Evolutionary conservation across 2,113 vertebrate genomes (phyloP).

Genomic region (Hassar affinis): DNA sequence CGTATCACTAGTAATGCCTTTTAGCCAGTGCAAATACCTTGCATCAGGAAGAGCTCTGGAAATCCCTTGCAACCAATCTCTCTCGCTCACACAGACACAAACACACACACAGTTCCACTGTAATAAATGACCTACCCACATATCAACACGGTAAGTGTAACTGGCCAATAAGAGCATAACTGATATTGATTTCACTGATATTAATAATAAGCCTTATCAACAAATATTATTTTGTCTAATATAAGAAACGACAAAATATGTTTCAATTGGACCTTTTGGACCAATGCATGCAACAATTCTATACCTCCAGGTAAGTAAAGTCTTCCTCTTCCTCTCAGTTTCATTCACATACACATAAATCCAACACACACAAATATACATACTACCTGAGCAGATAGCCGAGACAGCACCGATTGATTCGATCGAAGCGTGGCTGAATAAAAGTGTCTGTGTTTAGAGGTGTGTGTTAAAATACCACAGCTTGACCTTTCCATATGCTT

Average conservation of each 20-base stretch:
- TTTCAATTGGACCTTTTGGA: not conserved
- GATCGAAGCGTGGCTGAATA: not conserved
- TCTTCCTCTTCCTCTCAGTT: no score
- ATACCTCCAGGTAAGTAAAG: not conserved
- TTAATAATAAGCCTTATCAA: constrained; percentile 1
- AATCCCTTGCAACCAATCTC: not conserved
- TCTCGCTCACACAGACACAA: no score
- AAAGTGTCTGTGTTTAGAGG: not conserved
- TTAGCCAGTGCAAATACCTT: constrained; percentile 24
- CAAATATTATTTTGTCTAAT: constrained; percentile 1
- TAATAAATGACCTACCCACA: not conserved
- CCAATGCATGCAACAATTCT: not conserved
- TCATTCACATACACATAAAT: not conserved
- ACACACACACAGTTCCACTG: not conserved
- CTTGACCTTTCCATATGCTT: not conserved
- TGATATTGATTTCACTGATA: not conserved
- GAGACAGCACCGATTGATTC: not conserved
- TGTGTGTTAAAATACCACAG: not conserved
- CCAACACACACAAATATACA: not conserved
- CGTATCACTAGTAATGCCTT: not conserved
- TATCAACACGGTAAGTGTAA: not conserved
- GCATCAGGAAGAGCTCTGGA: constrained; percentile 5
- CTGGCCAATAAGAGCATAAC: constrained; percentile 8
- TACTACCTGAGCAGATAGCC: not conserved
- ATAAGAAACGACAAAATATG: not conserved